phyloP scores from a whole-genome alignment of 2,888 invertebrate species.

The Phalera bucephala region DNA sequence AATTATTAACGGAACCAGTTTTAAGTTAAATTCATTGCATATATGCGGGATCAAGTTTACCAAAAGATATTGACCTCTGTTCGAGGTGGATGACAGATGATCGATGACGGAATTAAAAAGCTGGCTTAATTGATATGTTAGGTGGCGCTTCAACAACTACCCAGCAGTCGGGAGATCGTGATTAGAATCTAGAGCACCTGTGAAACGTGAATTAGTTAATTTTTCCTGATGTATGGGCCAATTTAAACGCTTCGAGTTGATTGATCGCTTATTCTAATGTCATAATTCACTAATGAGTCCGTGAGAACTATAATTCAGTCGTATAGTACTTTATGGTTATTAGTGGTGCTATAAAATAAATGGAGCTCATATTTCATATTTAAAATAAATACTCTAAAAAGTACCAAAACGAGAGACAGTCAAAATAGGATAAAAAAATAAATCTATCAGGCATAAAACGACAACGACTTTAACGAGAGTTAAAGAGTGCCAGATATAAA shows the following conservation, averaged over 20 bases:
- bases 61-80: conserved; percentile 75
- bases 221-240: conserved; percentile 26
- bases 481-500: conserved; percentile 59
- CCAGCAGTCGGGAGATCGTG: conserved; percentile 34
- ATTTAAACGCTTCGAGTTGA: conserved; percentile 13
- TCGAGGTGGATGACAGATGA: conserved; percentile 70
- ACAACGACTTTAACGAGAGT: conserved; percentile 40
- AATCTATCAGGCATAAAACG: conserved; percentile 8
- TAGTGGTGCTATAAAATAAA: too few species aligned
- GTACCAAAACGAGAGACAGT: conserved; percentile 6
- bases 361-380: neutral
- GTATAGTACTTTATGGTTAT: too few species aligned
- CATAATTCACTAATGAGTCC: neutral
- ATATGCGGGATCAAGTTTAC: conserved; percentile 53
- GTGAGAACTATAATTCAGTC: too few species aligned
- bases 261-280: conserved; percentile 11
- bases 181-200: conserved; percentile 45
- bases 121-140: conserved; percentile 62
- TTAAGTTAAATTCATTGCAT: conserved; percentile 52
- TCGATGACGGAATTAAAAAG: conserved; percentile 64
- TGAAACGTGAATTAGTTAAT: conserved; percentile 24
- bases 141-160: conserved; percentile 61
- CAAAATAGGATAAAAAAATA: conserved; percentile 8
- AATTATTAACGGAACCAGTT: conserved; percentile 58
- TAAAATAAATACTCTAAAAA: too few species aligned